phyloP scores from a whole-genome alignment of 2,797 vertebrate species.

The Helarctos malayanus region DNA sequence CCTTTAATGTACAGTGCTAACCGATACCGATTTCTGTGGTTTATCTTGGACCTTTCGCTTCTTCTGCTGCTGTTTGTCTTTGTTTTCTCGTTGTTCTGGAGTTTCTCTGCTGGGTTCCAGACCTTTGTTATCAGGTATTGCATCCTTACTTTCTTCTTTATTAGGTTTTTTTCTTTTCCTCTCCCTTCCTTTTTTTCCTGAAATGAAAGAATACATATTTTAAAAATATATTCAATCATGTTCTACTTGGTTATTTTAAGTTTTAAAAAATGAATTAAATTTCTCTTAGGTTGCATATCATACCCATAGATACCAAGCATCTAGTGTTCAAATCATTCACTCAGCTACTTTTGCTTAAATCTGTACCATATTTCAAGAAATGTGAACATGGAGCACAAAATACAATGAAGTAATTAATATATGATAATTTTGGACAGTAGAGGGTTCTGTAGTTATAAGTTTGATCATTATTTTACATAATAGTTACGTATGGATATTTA shows the following conservation, averaged over 20 bases:
- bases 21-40: conserved; percentile 90
- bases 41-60: conserved; percentile 93
- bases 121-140: conserved; percentile 91
- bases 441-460: background rate
- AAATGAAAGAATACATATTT: conserved; percentile 85
- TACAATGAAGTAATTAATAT: background rate
- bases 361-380: background rate
- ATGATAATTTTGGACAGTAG: background rate
- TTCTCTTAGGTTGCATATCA: background rate
- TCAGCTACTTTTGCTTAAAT: conserved; percentile 16
- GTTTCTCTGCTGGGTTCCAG: conserved; percentile 92
- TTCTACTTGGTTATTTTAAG: background rate
- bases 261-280: conserved; percentile 50
- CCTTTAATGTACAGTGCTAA: conserved; percentile 90
- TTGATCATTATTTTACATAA: conserved; percentile 33
- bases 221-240: conserved; percentile 46
- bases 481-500: background rate
- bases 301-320: background rate
- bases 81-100: conserved; percentile 92
- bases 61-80: conserved; percentile 96
- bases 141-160: conserved; percentile 93
- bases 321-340: conserved; percentile 29
- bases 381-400: background rate
- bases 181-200: conserved; percentile 91
- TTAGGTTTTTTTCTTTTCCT: conserved; percentile 94